Evolutionary conservation across 2,797 vertebrate species (phyloP).

Genomic region (Siniperca scherzeri): DNA sequence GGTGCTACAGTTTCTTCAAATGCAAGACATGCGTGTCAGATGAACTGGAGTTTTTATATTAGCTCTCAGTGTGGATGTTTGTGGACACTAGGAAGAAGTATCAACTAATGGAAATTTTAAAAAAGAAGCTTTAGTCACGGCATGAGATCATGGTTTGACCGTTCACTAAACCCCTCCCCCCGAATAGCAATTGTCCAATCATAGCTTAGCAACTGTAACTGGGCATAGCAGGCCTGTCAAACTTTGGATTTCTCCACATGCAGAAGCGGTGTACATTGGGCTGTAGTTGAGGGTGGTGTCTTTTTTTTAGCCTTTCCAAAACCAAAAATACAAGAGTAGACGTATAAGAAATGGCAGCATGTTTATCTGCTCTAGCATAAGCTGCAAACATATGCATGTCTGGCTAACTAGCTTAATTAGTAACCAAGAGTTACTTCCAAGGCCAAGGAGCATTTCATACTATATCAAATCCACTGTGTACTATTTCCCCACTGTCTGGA

Average conservation of each 20-base stretch:
- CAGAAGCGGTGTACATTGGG: not conserved
- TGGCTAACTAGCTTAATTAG: not conserved
- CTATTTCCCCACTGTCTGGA: not conserved
- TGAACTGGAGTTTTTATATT: conserved; percentile 30
- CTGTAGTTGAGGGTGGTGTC: not conserved
- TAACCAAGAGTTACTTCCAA: not conserved
- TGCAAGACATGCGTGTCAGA: conserved; percentile 1
- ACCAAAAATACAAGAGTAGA: not conserved
- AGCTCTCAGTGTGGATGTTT: conserved; percentile 3
- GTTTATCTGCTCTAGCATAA: not conserved
- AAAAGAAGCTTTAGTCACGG: not conserved
- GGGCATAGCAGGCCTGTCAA: not conserved
- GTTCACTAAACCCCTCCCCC: not conserved
- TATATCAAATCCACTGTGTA: not conserved
- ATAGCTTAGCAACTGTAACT: not conserved
- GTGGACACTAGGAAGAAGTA: not conserved
- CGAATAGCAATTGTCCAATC: not conserved
- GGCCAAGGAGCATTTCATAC: not conserved
- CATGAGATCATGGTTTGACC: not conserved
- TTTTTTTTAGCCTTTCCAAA: not conserved
- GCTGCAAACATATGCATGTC: not conserved
- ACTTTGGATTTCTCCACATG: not conserved
- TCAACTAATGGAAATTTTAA: not conserved
- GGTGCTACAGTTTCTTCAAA: conserved; percentile 17
- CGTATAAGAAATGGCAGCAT: not conserved